These are phyloP conservation scores for Sebastolobus altivelis DNA, from an alignment of 2,797 vertebrate genomes.

Conservation along the genomic window DNA sequence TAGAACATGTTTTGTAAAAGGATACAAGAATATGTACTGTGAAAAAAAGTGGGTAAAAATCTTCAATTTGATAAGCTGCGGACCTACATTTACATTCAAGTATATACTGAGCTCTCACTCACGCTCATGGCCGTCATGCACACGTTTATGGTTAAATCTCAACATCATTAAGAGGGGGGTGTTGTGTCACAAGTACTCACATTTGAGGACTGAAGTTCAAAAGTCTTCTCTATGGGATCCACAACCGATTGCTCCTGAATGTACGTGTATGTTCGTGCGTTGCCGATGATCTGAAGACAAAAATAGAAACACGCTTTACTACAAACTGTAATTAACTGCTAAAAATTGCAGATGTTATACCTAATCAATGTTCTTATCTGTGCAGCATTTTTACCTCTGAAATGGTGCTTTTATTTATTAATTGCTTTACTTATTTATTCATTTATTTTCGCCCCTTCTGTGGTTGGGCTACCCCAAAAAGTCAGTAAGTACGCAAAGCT, in stretches of 20 bases:
- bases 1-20: conserved; percentile 14
- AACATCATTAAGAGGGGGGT: background rate
- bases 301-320: conserved; percentile 5
- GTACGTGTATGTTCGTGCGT: conserved; percentile 91
- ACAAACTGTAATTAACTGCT: background rate
- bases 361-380: background rate
- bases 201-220: conserved; percentile 95
- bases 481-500: background rate
- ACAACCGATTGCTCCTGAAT: conserved; percentile 96
- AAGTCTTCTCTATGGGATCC: conserved; percentile 90
- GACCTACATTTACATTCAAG: background rate
- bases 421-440: background rate
- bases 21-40: background rate
- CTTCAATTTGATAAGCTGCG: background rate
- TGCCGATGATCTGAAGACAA: conserved; percentile 91
- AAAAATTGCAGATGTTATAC: background rate
- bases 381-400: background rate
- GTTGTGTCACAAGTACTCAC: conserved; percentile 83
- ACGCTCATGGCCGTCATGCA: background rate
- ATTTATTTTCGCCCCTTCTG: background rate
- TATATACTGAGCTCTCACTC: background rate
- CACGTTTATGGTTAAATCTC: background rate
- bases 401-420: background rate
- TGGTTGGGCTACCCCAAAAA: background rate
- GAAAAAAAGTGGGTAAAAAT: background rate